phyloP scores from a whole-genome alignment of 2,888 invertebrate species.

The Beris morrisii region DNA sequence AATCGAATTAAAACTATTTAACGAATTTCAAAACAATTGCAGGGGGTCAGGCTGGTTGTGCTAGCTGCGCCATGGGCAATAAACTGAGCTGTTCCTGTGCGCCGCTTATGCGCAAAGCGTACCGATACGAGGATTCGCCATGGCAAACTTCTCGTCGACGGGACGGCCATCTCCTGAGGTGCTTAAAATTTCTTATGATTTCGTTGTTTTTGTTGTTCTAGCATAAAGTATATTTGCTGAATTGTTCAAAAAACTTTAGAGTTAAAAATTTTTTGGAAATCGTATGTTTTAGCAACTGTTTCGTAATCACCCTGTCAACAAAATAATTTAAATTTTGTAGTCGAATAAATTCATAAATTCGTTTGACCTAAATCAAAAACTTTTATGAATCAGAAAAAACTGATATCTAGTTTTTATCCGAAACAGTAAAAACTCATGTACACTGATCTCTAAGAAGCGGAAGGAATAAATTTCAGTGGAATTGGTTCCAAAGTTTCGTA shows the following conservation, averaged over 20 bases:
- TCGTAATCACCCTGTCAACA: too few relatives aligned
- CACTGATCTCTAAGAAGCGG: too few relatives aligned
- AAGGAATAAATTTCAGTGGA: too few relatives aligned
- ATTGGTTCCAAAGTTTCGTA: too few relatives aligned
- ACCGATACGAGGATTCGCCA: conserved; percentile 94
- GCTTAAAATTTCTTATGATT: conserved; percentile 31
- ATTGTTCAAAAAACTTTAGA: neutral
- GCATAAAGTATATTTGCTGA: neutral
- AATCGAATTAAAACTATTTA: neutral
- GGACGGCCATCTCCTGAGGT: conserved; percentile 89
- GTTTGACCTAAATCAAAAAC: too few relatives aligned
- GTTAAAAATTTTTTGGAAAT: too few relatives aligned
- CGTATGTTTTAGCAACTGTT: too few relatives aligned
- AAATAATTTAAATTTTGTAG: too few relatives aligned
- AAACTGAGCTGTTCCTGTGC: conserved; percentile 97
- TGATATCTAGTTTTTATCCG: too few relatives aligned
- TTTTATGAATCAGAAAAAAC: too few relatives aligned
- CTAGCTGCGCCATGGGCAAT: conserved; percentile 86
- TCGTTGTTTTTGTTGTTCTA: neutral
- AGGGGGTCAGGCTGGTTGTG: conserved; percentile 57
- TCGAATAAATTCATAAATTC: too few relatives aligned
- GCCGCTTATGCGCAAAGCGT: conserved; percentile 93
- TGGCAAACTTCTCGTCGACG: conserved; percentile 86
- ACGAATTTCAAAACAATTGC: conserved; percentile 7
- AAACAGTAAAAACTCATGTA: too few relatives aligned